Percentiles rank a stretch among this genome's conserved stretches.
Conservation (phyloP, 2,797 vertebrate species). For the Cyprinella venusta region DNA sequence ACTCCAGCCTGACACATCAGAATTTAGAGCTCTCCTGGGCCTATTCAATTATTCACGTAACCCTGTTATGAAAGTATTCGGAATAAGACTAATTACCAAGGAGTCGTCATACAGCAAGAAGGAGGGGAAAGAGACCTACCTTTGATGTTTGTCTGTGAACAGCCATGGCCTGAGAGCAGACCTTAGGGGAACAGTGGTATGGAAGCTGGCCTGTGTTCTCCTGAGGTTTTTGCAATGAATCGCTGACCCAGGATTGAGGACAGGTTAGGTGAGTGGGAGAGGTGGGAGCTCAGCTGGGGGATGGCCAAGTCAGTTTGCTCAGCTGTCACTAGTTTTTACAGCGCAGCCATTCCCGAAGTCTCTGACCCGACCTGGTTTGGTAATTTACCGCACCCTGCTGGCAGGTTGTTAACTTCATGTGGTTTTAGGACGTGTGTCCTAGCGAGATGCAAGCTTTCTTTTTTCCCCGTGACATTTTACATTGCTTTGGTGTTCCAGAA, state of each 20-base stretch:
- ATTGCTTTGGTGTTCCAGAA: slow-evolving; percentile 3
- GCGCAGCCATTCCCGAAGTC: not conserved
- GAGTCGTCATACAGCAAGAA: not conserved
- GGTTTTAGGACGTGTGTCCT: not conserved
- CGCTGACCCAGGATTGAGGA: slow-evolving; percentile 44
- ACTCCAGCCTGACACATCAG: not conserved
- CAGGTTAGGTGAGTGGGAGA: slow-evolving; percentile 38
- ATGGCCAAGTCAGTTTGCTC: slow-evolving; percentile 61
- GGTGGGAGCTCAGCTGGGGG: slow-evolving; percentile 38
- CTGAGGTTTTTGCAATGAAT: slow-evolving; percentile 38
- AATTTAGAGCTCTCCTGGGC: slow-evolving; percentile 23
- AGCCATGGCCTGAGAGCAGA: not conserved
- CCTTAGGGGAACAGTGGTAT: slow-evolving; percentile 29
- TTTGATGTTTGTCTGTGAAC: slow-evolving; percentile 26
- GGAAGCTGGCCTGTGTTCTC: slow-evolving; percentile 25
- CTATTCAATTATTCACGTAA: not conserved
- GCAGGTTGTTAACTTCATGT: slow-evolving; percentile 25
- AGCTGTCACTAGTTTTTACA: slow-evolving; percentile 64
- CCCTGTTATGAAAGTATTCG: not conserved
- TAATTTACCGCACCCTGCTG: slow-evolving; percentile 34
- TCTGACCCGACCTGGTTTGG: slow-evolving; percentile 35
- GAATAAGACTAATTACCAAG: not conserved
- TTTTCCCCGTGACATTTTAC: not conserved
- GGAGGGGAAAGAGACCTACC: slow-evolving; percentile 38
- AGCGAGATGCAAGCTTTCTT: not conserved